Conservation (phyloP, 2,888 invertebrate species). For the Drosophila monieri region DNA sequence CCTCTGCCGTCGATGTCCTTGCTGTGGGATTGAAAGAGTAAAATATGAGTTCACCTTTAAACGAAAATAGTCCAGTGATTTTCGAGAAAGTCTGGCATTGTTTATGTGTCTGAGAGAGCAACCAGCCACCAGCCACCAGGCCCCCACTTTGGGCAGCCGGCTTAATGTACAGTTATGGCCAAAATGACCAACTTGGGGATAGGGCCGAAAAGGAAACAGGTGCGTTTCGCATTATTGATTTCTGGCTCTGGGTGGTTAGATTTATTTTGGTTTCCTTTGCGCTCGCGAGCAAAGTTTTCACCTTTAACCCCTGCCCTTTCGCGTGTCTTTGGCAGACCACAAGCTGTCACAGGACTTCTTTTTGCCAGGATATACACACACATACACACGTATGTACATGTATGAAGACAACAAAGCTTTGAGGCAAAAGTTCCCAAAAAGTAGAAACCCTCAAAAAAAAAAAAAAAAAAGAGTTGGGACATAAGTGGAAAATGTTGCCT, state of each 20-base stretch:
- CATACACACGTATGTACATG: neutral
- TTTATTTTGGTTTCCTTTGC: neutral
- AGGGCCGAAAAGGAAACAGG: constrained; percentile 23
- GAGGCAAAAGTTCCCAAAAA: constrained; percentile 50
- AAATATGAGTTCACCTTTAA: constrained; percentile 56
- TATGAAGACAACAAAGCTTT: constrained; percentile 45
- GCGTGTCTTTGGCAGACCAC: constrained; percentile 80
- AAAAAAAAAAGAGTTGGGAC: constrained; percentile 15
- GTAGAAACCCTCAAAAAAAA: constrained; percentile 14
- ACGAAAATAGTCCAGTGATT: constrained; percentile 53
- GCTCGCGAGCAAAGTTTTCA: neutral
- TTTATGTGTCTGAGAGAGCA: constrained; percentile 66
- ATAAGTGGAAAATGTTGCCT: constrained; percentile 15
- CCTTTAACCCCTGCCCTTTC: constrained; percentile 1
- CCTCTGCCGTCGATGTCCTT: constrained; percentile 22
- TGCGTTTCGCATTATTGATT: constrained; percentile 42
- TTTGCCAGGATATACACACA: neutral
- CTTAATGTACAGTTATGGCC: constrained; percentile 48
- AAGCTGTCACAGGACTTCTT: constrained; percentile 74
- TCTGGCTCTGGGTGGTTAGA: constrained; percentile 19
- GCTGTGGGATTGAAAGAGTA: constrained; percentile 48
- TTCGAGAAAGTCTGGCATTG: constrained; percentile 44
- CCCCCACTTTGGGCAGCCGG: constrained; percentile 1
- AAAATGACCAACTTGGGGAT: constrained; percentile 36
- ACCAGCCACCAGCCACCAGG: neutral